phyloP scores from a whole-genome alignment of 2,113 vertebrate species.

The Catharus fuscescens region DNA sequence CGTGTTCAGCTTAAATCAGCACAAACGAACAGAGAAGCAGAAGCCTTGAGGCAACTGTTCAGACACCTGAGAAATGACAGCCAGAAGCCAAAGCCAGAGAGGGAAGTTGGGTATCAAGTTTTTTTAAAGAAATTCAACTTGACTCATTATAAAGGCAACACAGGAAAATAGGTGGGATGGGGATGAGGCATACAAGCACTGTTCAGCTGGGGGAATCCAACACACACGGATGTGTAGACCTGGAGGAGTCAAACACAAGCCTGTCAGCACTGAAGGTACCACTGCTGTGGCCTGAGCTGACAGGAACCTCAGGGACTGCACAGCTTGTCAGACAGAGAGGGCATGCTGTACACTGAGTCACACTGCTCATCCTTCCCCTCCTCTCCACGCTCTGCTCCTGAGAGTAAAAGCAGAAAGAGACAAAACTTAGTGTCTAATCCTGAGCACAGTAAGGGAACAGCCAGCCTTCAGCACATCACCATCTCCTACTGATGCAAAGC shows the following conservation, averaged over 20 bases:
- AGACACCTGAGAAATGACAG: constrained; percentile 29
- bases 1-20: neutral
- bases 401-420: neutral
- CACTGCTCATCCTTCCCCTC: neutral
- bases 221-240: neutral
- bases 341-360: neutral
- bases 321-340: neutral
- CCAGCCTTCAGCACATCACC: neutral
- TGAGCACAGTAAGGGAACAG: neutral
- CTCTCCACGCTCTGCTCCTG: neutral
- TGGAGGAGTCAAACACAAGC: neutral
- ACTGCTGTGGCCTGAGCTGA: neutral
- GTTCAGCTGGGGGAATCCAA: neutral
- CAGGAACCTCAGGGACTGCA: neutral
- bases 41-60: constrained; percentile 1
- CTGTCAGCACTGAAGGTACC: neutral
- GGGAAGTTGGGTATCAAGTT: neutral
- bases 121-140: neutral
- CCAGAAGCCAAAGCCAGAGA: neutral
- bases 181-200: neutral
- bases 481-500: neutral
- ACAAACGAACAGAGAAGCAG: neutral
- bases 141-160: neutral
- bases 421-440: neutral
- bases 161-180: neutral